phyloP scores from a whole-genome alignment of 2,113 vertebrate genomes.

The Dasypus novemcinctus region DNA sequence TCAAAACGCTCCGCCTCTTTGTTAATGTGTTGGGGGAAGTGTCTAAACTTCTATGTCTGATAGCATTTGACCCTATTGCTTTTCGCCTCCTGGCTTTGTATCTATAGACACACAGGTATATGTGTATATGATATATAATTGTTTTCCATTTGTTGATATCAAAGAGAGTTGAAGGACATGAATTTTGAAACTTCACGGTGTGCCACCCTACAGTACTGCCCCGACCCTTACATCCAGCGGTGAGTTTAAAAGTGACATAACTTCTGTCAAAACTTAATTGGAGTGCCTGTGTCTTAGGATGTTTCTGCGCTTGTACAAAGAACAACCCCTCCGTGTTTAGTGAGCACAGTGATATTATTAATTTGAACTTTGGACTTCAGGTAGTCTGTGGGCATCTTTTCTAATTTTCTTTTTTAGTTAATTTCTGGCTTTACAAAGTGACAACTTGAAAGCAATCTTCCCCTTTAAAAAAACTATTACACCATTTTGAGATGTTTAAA shows the following conservation, averaged over 20 bases:
- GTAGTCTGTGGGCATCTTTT: constrained; percentile 78
- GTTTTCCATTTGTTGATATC: constrained; percentile 77
- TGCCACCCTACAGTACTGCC: constrained; percentile 90
- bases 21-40: constrained; percentile 91
- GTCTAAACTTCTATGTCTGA: constrained; percentile 88
- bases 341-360: constrained; percentile 71
- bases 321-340: constrained; percentile 69
- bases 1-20: constrained; percentile 88
- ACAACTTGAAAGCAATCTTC: constrained; percentile 59
- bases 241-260: constrained; percentile 86
- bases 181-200: constrained; percentile 90
- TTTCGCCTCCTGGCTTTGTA: constrained; percentile 87
- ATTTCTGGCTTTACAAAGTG: constrained; percentile 44
- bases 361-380: constrained; percentile 80
- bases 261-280: constrained; percentile 68
- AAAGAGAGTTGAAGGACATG: constrained; percentile 88
- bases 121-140: constrained; percentile 80
- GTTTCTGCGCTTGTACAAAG: constrained; percentile 69
- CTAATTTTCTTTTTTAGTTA: constrained; percentile 70
- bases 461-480: constrained; percentile 27
- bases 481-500: constrained; percentile 49
- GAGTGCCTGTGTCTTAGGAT: constrained; percentile 72
- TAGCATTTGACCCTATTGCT: constrained; percentile 92
- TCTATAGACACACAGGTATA: constrained; percentile 77
- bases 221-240: constrained; percentile 94